These are phyloP conservation scores for Drymodes brunneopygia DNA, from an alignment of 2,113 vertebrate genomes.

Conservation along the genomic window DNA sequence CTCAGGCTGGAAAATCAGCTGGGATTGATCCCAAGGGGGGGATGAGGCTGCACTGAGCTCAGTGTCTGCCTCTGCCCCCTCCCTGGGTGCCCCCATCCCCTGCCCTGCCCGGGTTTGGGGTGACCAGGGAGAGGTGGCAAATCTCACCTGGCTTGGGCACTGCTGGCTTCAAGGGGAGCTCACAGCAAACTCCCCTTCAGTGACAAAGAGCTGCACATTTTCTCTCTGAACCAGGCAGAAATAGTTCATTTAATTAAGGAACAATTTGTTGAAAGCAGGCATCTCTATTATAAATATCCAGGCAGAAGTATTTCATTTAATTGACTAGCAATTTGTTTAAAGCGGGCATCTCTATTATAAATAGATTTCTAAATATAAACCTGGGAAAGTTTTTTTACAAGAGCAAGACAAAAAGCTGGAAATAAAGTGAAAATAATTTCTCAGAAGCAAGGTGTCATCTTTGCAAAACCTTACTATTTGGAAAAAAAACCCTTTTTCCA, in stretches of 20 bases:
- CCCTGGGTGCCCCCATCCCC: not conserved
- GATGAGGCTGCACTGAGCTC: not conserved
- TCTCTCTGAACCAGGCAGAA: not conserved
- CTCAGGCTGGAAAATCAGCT: constrained; percentile 5
- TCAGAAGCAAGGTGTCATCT: not conserved
- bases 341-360: not conserved
- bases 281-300: not conserved
- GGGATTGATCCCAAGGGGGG: constrained; percentile 24
- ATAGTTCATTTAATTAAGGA: not conserved
- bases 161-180: not conserved
- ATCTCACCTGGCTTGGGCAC: not conserved
- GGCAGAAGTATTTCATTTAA: not conserved
- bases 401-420: not conserved
- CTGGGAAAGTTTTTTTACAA: not conserved
- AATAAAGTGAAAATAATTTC: not conserved
- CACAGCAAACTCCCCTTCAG: not conserved
- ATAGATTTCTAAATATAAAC: not conserved
- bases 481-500: not conserved
- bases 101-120: not conserved
- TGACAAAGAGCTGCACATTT: not conserved
- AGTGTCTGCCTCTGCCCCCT: not conserved
- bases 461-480: not conserved
- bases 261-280: not conserved
- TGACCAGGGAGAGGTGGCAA: fast-evolving
- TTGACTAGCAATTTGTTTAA: not conserved